Evolutionary conservation across 2,888 invertebrate genomes (phyloP).

Genomic region (Agrilus biguttatus): DNA sequence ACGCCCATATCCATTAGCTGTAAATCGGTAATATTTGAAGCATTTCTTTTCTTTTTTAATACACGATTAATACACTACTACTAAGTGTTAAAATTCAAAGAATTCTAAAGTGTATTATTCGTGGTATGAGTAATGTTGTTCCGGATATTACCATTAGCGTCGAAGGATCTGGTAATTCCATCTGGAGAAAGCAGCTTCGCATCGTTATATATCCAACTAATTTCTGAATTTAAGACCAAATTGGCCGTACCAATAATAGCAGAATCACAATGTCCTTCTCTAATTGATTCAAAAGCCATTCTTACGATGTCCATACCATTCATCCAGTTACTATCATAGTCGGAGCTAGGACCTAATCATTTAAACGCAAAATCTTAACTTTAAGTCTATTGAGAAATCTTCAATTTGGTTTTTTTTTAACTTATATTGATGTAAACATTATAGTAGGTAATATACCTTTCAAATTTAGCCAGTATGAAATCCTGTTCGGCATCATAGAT

Average conservation of each 20-base stretch:
- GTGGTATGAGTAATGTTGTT: background rate
- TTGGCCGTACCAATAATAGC: slow-evolving; percentile 86
- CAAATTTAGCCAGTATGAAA: slow-evolving; percentile 82
- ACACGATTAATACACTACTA: too few species aligned
- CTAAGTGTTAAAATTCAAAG: too few species aligned
- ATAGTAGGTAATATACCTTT: slow-evolving; percentile 39
- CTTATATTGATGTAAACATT: too few species aligned
- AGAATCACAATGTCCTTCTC: slow-evolving; percentile 74
- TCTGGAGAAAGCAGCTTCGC: slow-evolving; percentile 46
- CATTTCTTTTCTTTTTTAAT: too few species aligned
- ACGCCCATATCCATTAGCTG: slow-evolving; percentile 69
- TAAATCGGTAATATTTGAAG: slow-evolving; percentile 5
- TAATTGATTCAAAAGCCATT: slow-evolving; percentile 56
- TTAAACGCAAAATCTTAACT: slow-evolving; percentile 28
- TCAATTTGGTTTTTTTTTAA: too few species aligned
- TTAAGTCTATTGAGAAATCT: too few species aligned
- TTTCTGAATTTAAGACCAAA: slow-evolving; percentile 47
- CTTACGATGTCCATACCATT: slow-evolving; percentile 53
- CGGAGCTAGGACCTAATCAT: slow-evolving; percentile 36
- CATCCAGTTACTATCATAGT: slow-evolving; percentile 52
- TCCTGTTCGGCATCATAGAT: slow-evolving; percentile 90
- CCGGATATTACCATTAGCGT: slow-evolving; percentile 37
- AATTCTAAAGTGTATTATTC: background rate
- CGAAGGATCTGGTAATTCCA: slow-evolving; percentile 49
- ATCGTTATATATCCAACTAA: slow-evolving; percentile 45